Evolutionary conservation across 2,113 vertebrate genomes (phyloP).

Genomic region (Pelmatolapia mariae): DNA sequence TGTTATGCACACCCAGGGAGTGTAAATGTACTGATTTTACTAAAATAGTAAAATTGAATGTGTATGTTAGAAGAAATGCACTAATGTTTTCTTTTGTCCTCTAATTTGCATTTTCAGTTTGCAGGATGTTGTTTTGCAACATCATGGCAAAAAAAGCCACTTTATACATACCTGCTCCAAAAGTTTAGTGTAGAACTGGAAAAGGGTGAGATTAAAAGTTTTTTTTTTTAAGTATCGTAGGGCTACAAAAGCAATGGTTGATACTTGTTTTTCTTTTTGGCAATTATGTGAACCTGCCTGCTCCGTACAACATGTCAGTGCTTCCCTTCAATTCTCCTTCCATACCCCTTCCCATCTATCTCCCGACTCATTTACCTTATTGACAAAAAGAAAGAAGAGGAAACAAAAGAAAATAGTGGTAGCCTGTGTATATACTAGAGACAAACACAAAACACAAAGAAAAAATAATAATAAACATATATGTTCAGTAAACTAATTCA

Average conservation of each 20-base stretch:
- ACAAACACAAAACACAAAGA: background rate
- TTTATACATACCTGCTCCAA: background rate
- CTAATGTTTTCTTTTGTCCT: background rate
- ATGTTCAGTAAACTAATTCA: background rate
- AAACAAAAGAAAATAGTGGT: background rate
- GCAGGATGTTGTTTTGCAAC: background rate
- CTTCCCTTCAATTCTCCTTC: slow-evolving; percentile 46
- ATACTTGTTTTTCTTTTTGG: slow-evolving; percentile 64
- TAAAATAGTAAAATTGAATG: background rate
- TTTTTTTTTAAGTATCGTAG: slow-evolving; percentile 57
- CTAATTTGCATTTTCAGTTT: background rate
- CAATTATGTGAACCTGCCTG: slow-evolving; percentile 74
- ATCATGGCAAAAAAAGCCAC: background rate
- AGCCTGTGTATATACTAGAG: background rate
- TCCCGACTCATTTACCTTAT: slow-evolving; percentile 28
- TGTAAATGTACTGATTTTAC: background rate
- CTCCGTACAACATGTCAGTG: slow-evolving; percentile 55
- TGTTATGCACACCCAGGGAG: background rate
- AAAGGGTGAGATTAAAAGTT: background rate
- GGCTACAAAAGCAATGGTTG: slow-evolving; percentile 82
- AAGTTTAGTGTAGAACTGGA: background rate
- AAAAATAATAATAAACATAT: background rate
- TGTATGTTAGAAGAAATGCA: background rate
- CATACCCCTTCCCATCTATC: slow-evolving; percentile 43
- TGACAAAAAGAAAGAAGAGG: slow-evolving; percentile 8